Percentiles rank a stretch among this genome's conserved stretches.
These are phyloP conservation scores for Ceratina japonica DNA, from an alignment of 1,140 invertebrate genomes.

Conservation along the genomic window DNA sequence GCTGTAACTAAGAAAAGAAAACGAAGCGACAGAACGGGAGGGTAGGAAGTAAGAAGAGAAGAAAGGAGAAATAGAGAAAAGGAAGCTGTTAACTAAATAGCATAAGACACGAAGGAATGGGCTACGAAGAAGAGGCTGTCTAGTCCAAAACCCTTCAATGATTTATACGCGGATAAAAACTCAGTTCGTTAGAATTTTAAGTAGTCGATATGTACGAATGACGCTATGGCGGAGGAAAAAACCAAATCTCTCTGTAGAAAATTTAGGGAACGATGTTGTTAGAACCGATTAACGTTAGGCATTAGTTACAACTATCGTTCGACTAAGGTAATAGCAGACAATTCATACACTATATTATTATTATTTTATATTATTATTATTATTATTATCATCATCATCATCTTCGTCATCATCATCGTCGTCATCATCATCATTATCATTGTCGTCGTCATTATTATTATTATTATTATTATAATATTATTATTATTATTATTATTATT, in stretches of 20 bases:
- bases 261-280: conserved; percentile 41
- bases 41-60: conserved; percentile 43
- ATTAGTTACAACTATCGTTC: conserved; percentile 67
- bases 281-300: conserved; percentile 62
- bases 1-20: not conserved
- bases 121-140: conserved; percentile 73
- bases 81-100: conserved; percentile 39
- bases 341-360: conserved; percentile 55
- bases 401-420: conserved; percentile 71
- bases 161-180: conserved; percentile 58
- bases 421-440: conserved; percentile 67
- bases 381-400: conserved; percentile 71
- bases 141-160: conserved; percentile 77
- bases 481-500: conserved; percentile 70
- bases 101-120: conserved; percentile 47
- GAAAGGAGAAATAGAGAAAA: not conserved
- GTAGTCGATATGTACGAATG: conserved; percentile 47
- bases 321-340: conserved; percentile 65
- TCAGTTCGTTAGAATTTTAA: conserved; percentile 63
- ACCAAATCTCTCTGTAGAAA: conserved; percentile 62
- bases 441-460: conserved; percentile 67
- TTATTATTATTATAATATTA: conserved; percentile 64
- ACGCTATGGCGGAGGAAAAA: conserved; percentile 19
- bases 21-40: conserved; percentile 52
- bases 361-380: conserved; percentile 65